A percentile compares a stretch with the other conserved stretches of the same genome.
Conservation (phyloP, 1,140 invertebrate species). For the Arctopsyche grandis region DNA sequence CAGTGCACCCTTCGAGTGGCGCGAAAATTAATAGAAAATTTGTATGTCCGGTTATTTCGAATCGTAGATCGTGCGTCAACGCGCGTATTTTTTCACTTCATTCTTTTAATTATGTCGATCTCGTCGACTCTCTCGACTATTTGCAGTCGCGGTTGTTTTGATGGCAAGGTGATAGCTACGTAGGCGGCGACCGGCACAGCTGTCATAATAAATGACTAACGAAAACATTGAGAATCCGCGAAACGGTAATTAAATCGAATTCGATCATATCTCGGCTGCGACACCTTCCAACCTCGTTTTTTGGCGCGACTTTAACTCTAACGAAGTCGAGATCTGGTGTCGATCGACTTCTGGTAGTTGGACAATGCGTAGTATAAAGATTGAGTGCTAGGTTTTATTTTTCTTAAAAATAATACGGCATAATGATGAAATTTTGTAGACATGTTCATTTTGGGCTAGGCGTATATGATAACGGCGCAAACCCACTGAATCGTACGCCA, state of each 20-base stretch:
- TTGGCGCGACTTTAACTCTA: too few species aligned
- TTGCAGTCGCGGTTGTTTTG: conserved; percentile 16
- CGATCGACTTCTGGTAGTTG: too few species aligned
- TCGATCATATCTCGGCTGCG: too few species aligned
- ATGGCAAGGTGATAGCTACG: conserved; percentile 5
- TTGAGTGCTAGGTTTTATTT: too few species aligned
- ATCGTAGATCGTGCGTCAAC: background rate
- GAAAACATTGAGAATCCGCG: background rate
- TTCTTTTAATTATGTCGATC: background rate
- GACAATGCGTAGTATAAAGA: too few species aligned
- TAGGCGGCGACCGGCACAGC: conserved; percentile 2
- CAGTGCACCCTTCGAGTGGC: background rate
- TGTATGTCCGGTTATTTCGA: background rate
- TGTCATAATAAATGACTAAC: conserved; percentile 12
- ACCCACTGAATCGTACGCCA: too few species aligned
- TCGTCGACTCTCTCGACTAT: background rate
- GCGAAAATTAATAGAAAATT: background rate
- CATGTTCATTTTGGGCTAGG: too few species aligned
- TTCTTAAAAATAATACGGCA: too few species aligned
- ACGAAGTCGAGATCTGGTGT: too few species aligned
- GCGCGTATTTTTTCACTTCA: background rate
- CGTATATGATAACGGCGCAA: too few species aligned
- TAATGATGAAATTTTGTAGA: too few species aligned
- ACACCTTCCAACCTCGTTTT: too few species aligned
- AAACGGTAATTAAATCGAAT: background rate